Evolutionary conservation across 2,113 vertebrate species (phyloP).

Genomic region (Alaudala cheleensis): DNA sequence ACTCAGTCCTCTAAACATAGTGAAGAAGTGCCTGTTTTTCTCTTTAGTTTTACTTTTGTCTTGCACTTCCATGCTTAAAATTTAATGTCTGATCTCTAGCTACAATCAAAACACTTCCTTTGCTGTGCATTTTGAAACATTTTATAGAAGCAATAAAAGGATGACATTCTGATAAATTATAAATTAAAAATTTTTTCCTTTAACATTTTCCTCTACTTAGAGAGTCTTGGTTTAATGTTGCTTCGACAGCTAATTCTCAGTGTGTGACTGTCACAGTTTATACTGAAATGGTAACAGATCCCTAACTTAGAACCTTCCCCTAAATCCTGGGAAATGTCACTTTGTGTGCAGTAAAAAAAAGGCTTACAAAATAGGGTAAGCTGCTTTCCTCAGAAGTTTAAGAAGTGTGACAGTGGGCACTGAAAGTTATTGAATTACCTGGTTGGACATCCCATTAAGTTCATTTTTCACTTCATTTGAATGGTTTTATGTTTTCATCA

Average conservation of each 20-base stretch:
- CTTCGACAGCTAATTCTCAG: not conserved
- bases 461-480: constrained; percentile 32
- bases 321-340: not conserved
- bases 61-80: not conserved
- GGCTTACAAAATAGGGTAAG: not conserved
- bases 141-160: not conserved
- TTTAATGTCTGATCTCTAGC: not conserved
- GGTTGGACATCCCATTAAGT: not conserved
- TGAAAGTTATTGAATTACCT: not conserved
- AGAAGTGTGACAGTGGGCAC: not conserved
- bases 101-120: not conserved
- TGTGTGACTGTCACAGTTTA: not conserved
- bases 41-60: not conserved
- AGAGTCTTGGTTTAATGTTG: not conserved
- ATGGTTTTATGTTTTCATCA: not conserved
- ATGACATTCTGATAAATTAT: constrained; percentile 26
- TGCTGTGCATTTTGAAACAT: constrained; percentile 9
- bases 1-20: not conserved
- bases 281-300: not conserved
- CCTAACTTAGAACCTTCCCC: not conserved
- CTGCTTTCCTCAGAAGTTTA: not conserved
- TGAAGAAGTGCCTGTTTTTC: not conserved
- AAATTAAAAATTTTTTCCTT: constrained; percentile 1
- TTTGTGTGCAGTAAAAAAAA: not conserved
- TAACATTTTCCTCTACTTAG: not conserved